Evolutionary conservation across 2,888 invertebrate genomes (phyloP), one percentile per base, ranked within the genome.

Genomic region (Lasioglossum oenotherae): DNA sequence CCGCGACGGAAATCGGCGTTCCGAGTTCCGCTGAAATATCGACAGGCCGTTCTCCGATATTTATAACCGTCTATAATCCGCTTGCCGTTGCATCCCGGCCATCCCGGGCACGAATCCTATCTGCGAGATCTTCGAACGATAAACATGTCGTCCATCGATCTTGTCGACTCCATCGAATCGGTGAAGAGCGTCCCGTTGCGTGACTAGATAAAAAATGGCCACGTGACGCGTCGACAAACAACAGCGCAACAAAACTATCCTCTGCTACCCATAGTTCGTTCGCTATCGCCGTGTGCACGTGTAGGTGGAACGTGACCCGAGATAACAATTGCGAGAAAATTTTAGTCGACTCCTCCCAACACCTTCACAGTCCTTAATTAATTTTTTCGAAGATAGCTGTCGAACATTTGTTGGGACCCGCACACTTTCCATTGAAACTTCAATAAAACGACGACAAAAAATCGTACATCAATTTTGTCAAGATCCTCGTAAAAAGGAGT

Each of bases 221-320:
- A 1, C n/a, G n/a, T 49, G 44, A 80, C 74, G 46, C 44, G 78
- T 75, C 64, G 49, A 31, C 74, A 72, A 84, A 84, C 74, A 78
- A 72, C 78, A 27, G 14, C 60, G 27, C 69, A 35, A 60, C 46
- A 41, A 67, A 44, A 84, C 69, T 57, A 27, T 57, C 60, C 27
- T 27, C 57, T 41, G 23, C 27, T 49, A 2, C 53, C 23, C 53
- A 10, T 53, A 53, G 53, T 53, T 23, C 53, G 53, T 53, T 53
- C 53, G 23, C 8, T 23, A 53, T 49, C 6, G 19, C 19, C 49
- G 49, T 49, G 49, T 49, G 49, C 19, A 19, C 19, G 46, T 46
- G 46, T 16, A 46, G 16, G 16, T 16, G 46, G 16, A 46, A 46
- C 49, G 49, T 49, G 49, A 49, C 49, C 49, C 49, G 53, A 2